Conservation (phyloP, 2,888 invertebrate species). For the Stenolophus ochropezus region DNA sequence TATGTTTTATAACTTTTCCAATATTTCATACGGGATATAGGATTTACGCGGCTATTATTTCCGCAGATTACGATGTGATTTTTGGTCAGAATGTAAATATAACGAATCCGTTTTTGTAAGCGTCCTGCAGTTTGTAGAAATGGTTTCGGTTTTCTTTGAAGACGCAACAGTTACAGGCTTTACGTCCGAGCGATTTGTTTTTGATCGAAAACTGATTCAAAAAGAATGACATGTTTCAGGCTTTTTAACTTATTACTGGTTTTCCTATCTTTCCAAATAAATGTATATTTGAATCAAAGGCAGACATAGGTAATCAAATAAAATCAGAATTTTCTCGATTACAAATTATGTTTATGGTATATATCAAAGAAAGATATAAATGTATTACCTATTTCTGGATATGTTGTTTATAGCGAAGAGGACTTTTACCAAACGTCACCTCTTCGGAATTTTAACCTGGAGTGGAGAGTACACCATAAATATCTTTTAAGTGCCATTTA, state of each 20-base stretch:
- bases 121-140: background rate
- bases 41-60: background rate
- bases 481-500: too few relatives aligned
- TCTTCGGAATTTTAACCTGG: too few relatives aligned
- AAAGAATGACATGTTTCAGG: slow-evolving; percentile 3
- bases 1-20: too few relatives aligned
- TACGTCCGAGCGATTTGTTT: slow-evolving; percentile 12
- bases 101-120: background rate
- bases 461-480: too few relatives aligned
- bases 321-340: too few relatives aligned
- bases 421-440: too few relatives aligned
- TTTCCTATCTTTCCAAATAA: background rate
- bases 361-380: too few relatives aligned
- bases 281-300: background rate
- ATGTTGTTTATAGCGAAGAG: too few relatives aligned
- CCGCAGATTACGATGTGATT: slow-evolving; percentile 14
- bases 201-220: slow-evolving; percentile 13
- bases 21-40: too few relatives aligned
- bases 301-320: too few relatives aligned
- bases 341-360: too few relatives aligned
- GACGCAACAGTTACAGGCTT: slow-evolving; percentile 27
- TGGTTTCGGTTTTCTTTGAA: slow-evolving; percentile 16
- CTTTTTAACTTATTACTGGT: slow-evolving; percentile 3
- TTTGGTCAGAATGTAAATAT: slow-evolving; percentile 12
- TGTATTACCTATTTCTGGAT: too few relatives aligned